phyloP scores from a whole-genome alignment of 2,797 vertebrate species.

The Iguana delicatissima region DNA sequence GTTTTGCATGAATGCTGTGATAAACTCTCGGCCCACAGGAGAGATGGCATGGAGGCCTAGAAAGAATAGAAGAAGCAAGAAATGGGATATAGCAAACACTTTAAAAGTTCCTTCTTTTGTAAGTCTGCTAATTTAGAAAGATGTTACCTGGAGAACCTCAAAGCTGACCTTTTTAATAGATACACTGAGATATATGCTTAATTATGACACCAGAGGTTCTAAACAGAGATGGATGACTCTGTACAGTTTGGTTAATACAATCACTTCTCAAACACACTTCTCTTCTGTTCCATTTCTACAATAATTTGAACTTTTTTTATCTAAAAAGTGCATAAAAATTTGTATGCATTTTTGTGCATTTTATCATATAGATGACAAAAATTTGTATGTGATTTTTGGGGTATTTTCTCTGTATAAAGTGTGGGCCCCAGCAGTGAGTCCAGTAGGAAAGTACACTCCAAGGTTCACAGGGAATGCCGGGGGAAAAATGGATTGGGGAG shows the following conservation, averaged over 20 bases:
- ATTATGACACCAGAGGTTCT: not conserved
- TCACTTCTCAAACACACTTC: not conserved
- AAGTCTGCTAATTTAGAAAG: not conserved
- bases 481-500: too few relatives aligned
- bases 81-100: not conserved
- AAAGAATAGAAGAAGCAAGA: constrained; percentile 35
- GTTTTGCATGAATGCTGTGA: constrained; percentile 83
- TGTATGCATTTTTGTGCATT: too few relatives aligned
- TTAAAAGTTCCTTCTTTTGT: not conserved
- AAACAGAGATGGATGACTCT: not conserved
- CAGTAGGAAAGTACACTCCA: too few relatives aligned
- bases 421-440: too few relatives aligned
- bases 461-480: too few relatives aligned
- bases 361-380: too few relatives aligned
- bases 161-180: not conserved
- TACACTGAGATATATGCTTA: not conserved
- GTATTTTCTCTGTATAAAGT: too few relatives aligned
- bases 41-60: not conserved
- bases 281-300: not conserved
- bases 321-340: too few relatives aligned
- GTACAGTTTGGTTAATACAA: not conserved
- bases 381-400: too few relatives aligned
- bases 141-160: not conserved
- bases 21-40: constrained; percentile 79
- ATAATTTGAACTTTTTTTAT: too few relatives aligned